Evolutionary conservation across 2,113 vertebrate genomes (phyloP).

Genomic region (Lampris incognitus): DNA sequence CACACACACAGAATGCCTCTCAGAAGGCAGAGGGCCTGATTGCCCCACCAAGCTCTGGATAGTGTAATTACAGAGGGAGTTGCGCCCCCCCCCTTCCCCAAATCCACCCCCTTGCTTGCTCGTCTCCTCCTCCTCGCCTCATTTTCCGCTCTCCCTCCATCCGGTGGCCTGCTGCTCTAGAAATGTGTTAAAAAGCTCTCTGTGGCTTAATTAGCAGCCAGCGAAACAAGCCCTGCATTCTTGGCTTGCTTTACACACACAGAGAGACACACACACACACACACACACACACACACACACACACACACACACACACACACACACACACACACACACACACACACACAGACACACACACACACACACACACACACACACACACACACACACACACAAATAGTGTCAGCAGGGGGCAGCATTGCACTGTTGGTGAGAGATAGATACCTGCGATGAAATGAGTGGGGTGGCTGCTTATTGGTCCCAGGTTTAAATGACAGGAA

Average conservation of each 20-base stretch:
- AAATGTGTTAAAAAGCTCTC: constrained; percentile 81
- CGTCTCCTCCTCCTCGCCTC: constrained; percentile 40
- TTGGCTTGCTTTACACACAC: constrained; percentile 67
- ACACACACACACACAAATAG: neutral
- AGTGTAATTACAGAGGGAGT: constrained; percentile 80
- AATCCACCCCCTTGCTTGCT: constrained; percentile 20
- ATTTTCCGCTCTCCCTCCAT: constrained; percentile 66
- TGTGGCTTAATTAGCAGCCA: constrained; percentile 83
- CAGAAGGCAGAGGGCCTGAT: constrained; percentile 63
- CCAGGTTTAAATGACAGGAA: constrained; percentile 57
- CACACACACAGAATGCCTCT: constrained; percentile 44
- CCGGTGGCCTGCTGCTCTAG: constrained; percentile 83
- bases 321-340: neutral
- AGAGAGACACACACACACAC: constrained; percentile 25
- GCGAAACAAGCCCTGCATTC: constrained; percentile 81
- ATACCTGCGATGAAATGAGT: constrained; percentile 27
- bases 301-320: constrained; percentile 31
- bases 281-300: constrained; percentile 24
- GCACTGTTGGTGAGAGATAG: constrained; percentile 20
- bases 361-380: constrained; percentile 1
- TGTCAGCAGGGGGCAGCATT: constrained; percentile 72
- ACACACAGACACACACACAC: neutral
- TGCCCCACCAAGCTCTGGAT: constrained; percentile 66
- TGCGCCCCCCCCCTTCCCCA: constrained; percentile 43
- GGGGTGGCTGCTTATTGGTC: constrained; percentile 39